phyloP scores from a whole-genome alignment of 2,113 vertebrate species.

The Sclerurus mexicanus region DNA sequence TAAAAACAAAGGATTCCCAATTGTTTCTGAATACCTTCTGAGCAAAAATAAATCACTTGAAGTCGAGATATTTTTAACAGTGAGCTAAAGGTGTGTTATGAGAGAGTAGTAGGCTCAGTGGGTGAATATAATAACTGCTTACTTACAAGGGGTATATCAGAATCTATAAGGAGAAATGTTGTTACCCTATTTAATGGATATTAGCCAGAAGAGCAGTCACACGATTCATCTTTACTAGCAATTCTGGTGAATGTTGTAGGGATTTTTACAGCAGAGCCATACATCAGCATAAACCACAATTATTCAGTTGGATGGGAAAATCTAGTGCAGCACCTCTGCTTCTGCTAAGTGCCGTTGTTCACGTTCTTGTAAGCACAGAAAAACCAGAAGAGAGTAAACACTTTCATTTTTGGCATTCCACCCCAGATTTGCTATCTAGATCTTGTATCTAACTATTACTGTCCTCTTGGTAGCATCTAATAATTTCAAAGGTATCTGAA shows the following conservation, averaged over 20 bases:
- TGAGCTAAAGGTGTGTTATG: conserved; percentile 8
- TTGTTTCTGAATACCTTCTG: not conserved
- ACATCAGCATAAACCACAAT: conserved; percentile 1
- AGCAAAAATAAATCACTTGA: conserved; percentile 36
- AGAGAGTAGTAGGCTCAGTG: not conserved
- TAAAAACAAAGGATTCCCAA: conserved; percentile 17
- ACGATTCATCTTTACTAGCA: not conserved
- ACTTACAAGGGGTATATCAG: not conserved
- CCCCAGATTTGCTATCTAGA: not conserved
- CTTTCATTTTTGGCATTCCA: not conserved
- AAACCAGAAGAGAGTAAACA: not conserved
- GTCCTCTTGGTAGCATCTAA: not conserved
- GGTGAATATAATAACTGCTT: conserved; percentile 15
- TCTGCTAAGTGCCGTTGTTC: not conserved
- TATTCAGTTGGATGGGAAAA: not conserved
- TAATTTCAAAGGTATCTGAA: not conserved
- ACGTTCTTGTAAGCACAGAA: not conserved
- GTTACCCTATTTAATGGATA: not conserved
- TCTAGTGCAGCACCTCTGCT: not conserved
- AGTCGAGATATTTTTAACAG: conserved; percentile 30
- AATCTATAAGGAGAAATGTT: not conserved
- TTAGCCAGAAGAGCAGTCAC: not conserved
- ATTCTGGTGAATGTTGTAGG: not conserved
- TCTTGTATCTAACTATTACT: not conserved
- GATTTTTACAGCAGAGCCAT: not conserved